Percentiles rank a stretch among this genome's conserved stretches.
These are phyloP conservation scores for Philereme vetulata DNA, from an alignment of 2,888 invertebrate genomes.

Conservation along the genomic window DNA sequence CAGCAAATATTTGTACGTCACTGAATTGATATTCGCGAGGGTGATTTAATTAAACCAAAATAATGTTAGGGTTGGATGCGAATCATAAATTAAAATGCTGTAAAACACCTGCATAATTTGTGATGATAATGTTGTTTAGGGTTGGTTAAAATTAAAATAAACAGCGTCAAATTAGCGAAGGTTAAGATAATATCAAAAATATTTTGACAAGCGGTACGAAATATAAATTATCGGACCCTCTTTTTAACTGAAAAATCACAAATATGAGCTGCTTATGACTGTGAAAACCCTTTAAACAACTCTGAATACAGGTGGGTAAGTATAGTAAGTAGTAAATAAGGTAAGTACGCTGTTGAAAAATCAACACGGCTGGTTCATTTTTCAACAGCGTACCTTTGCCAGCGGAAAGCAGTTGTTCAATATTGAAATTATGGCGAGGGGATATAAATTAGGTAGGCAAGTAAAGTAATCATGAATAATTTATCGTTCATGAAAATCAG, in stretches of 20 bases:
- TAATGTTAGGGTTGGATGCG: constrained; percentile 48
- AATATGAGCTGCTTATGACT: not conserved
- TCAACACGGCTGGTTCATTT: constrained; percentile 7
- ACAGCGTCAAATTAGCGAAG: too few relatives aligned
- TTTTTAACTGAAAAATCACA: too few relatives aligned
- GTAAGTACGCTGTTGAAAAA: not conserved
- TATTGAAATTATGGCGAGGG: constrained; percentile 38
- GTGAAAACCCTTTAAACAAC: not conserved
- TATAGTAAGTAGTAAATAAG: too few relatives aligned
- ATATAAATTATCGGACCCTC: too few relatives aligned
- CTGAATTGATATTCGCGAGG: constrained; percentile 54
- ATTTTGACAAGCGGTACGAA: too few relatives aligned
- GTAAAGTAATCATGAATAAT: constrained; percentile 48
- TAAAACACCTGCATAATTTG: constrained; percentile 36
- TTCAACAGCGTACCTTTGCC: constrained; percentile 3
- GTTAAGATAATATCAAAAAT: too few relatives aligned
- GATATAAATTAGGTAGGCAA: constrained; percentile 38
- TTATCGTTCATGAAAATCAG: constrained; percentile 39
- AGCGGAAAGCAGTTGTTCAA: constrained; percentile 11
- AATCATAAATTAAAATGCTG: constrained; percentile 34
- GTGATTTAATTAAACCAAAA: constrained; percentile 77
- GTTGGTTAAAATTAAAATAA: too few relatives aligned
- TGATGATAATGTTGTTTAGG: too few relatives aligned
- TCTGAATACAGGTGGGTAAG: constrained; percentile 4
- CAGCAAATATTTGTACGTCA: constrained; percentile 68